Evolutionary conservation across 2,797 vertebrate genomes (phyloP).

Genomic region (Acipenser transmontanus): DNA sequence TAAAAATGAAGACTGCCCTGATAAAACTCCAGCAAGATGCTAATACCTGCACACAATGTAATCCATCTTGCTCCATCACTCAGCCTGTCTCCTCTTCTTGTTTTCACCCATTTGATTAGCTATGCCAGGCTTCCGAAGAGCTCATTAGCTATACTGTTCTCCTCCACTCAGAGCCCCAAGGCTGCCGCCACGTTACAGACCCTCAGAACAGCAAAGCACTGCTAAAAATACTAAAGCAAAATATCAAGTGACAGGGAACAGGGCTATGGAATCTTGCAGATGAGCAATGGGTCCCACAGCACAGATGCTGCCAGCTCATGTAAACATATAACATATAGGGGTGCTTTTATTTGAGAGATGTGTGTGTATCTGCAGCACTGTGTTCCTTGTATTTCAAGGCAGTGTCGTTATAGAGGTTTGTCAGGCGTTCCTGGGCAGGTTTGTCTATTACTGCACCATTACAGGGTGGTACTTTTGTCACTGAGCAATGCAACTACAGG

Average conservation of each 20-base stretch:
- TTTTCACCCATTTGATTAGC: constrained; percentile 41
- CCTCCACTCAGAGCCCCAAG: neutral
- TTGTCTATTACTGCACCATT: no score
- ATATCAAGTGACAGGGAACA: neutral
- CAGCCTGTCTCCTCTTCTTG: constrained; percentile 30
- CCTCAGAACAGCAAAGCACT: neutral
- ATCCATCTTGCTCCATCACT: constrained; percentile 20
- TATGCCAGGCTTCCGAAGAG: constrained; percentile 41
- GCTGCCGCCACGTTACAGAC: neutral
- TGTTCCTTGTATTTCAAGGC: no score
- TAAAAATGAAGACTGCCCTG: no score
- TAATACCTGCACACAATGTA: neutral
- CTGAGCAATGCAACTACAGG: no score
- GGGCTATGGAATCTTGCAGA: constrained; percentile 9
- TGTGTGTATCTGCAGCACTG: constrained; percentile 25
- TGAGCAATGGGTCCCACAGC: no score
- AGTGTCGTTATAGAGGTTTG: no score
- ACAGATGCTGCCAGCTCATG: no score
- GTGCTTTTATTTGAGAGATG: constrained; percentile 25
- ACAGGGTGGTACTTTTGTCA: no score
- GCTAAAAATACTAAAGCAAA: neutral
- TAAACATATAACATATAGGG: no score
- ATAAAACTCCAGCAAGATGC: neutral
- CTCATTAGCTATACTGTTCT: constrained; percentile 31
- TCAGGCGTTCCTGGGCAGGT: no score